Evolutionary conservation across 2,888 invertebrate genomes (phyloP).

Genomic region (Scaptomyza parva): DNA sequence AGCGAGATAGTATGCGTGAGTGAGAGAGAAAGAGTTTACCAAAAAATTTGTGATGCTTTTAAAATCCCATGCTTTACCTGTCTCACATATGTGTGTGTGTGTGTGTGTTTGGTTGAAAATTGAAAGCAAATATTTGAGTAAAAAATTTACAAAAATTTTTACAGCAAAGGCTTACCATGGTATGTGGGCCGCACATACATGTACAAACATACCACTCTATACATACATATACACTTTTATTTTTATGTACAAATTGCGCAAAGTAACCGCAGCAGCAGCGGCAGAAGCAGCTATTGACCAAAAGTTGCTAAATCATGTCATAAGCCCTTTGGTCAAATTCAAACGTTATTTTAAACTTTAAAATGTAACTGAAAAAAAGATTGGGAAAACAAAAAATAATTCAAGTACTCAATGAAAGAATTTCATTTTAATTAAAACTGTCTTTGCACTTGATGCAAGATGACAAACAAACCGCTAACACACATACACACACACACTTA

Average conservation of each 20-base stretch:
- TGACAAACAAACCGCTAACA: constrained; percentile 4
- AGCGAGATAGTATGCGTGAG: no score
- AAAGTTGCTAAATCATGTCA: constrained; percentile 31
- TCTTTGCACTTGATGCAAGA: constrained; percentile 21
- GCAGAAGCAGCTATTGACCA: constrained; percentile 46
- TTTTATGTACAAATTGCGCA: constrained; percentile 60
- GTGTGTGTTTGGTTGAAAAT: constrained; percentile 57
- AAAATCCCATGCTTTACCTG: constrained; percentile 2
- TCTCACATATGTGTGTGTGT: constrained; percentile 6
- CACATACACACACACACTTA: not conserved
- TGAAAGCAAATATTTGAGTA: constrained; percentile 75
- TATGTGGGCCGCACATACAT: constrained; percentile 25
- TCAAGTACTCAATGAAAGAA: constrained; percentile 36
- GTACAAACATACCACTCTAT: no score
- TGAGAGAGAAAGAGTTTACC: constrained; percentile 21
- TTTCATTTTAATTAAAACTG: constrained; percentile 69
- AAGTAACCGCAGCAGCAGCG: constrained; percentile 59
- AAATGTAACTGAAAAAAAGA: constrained; percentile 22
- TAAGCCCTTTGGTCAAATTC: constrained; percentile 16
- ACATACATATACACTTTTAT: constrained; percentile 5
- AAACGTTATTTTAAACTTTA: constrained; percentile 6
- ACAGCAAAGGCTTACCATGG: constrained; percentile 29
- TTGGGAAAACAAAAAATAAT: constrained; percentile 16
- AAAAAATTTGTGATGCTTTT: constrained; percentile 6
- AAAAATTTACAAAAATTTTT: constrained; percentile 67